Conservation (phyloP, 2,797 vertebrate species). For the Lerista edwardsae region DNA sequence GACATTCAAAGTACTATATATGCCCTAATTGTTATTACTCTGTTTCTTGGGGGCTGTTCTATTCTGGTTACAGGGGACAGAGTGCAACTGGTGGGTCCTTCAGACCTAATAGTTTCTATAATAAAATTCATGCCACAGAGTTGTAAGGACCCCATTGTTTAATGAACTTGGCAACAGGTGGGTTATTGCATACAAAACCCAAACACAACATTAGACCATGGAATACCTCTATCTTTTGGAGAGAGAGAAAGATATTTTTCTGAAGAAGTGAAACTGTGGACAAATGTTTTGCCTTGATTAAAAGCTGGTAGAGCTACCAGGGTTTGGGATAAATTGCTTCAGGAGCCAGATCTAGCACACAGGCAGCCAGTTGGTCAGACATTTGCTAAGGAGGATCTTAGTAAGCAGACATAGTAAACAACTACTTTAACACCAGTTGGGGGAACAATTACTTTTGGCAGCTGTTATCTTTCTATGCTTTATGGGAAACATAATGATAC, state of each 20-base stretch:
- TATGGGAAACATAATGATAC: slow-evolving; percentile 26
- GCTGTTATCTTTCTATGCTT: slow-evolving; percentile 29
- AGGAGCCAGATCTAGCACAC: background rate
- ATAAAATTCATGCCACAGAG: background rate
- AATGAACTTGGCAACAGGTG: background rate
- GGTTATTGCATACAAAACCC: background rate
- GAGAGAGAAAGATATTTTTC: background rate
- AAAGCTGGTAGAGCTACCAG: background rate
- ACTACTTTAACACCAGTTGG: slow-evolving; percentile 18
- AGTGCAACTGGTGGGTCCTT: background rate
- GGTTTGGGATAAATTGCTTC: background rate
- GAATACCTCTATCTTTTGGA: background rate
- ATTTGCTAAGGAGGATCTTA: slow-evolving; percentile 13
- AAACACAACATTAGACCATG: background rate
- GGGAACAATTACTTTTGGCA: slow-evolving; percentile 38
- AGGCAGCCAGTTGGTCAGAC: background rate
- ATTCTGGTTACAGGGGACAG: background rate
- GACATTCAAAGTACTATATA: background rate
- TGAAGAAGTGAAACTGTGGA: background rate
- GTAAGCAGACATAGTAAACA: slow-evolving; percentile 38
- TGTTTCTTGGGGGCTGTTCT: background rate
- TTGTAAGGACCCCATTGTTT: background rate
- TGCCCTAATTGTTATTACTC: background rate
- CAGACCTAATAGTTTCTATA: background rate
- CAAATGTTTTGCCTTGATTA: background rate